phyloP scores from a whole-genome alignment of 2,797 vertebrate species.

The Chiroxiphia lanceolata region DNA sequence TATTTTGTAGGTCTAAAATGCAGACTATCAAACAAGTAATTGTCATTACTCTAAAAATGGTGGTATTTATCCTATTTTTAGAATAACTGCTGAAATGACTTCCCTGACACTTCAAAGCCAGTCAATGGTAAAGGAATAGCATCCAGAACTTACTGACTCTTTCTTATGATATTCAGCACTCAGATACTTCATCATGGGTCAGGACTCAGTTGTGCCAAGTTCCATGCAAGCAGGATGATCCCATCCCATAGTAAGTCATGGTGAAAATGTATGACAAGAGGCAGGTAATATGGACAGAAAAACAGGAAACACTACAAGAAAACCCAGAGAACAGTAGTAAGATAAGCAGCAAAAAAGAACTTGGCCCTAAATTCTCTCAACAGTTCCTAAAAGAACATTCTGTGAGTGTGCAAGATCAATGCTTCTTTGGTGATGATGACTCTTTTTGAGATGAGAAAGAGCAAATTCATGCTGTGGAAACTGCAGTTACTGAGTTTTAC shows the following conservation, averaged over 20 bases:
- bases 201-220: neutral
- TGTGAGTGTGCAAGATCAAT: accelerated
- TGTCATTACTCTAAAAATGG: neutral
- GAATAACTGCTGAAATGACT: neutral
- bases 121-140: neutral
- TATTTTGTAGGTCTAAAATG: neutral
- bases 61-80: neutral
- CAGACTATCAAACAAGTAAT: neutral
- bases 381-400: neutral
- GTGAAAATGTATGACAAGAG: neutral
- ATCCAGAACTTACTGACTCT: neutral
- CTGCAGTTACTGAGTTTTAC: neutral
- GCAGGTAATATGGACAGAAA: neutral
- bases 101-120: neutral
- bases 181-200: neutral
- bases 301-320: neutral
- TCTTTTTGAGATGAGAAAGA: neutral
- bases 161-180: neutral
- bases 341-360: neutral
- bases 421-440: neutral
- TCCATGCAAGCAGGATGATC: neutral
- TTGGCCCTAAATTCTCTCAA: neutral
- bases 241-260: neutral
- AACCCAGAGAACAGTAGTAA: neutral
- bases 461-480: neutral